phyloP scores from a whole-genome alignment of 30 jellyfish, hydroid and myxozoan species.

The Hydractinia symbiolongicarpus region DNA sequence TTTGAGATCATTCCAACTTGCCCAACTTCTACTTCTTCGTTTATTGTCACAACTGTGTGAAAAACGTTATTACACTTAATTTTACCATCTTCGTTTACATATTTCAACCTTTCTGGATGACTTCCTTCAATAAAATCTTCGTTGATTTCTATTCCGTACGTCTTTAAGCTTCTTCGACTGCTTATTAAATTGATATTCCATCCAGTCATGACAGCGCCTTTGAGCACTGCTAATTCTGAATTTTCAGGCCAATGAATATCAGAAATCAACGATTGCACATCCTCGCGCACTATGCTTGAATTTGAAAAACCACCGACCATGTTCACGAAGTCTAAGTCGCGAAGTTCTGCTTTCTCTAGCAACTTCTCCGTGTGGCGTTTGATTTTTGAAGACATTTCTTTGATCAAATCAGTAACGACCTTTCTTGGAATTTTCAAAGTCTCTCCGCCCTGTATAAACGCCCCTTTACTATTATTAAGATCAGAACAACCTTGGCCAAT shows the following conservation, averaged over 20 bases:
- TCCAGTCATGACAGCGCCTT: neutral
- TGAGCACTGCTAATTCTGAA: neutral
- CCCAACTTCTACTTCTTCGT: too few species aligned
- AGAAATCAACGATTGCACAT: neutral
- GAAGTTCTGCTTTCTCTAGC: neutral
- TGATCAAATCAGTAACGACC: neutral
- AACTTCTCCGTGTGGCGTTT: neutral
- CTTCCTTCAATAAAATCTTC: too few species aligned
- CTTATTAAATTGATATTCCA: too few species aligned
- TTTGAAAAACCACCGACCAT: conserved; percentile 2
- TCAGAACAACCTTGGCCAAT: too few species aligned
- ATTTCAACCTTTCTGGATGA: too few species aligned
- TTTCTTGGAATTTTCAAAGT: neutral
- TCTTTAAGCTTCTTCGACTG: too few species aligned
- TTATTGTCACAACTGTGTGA: too few species aligned
- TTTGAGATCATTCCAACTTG: too few species aligned
- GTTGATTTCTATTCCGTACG: too few species aligned
- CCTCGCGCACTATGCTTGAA: neutral
- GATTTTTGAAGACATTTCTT: neutral
- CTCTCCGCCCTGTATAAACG: neutral
- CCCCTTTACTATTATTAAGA: too few species aligned
- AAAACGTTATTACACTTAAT: too few species aligned
- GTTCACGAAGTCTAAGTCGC: neutral
- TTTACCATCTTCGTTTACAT: too few species aligned
- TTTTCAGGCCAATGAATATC: neutral